These are phyloP conservation scores for Ciona savignyi DNA, from an alignment of 23 tunicate species.

Conservation along the genomic window DNA sequence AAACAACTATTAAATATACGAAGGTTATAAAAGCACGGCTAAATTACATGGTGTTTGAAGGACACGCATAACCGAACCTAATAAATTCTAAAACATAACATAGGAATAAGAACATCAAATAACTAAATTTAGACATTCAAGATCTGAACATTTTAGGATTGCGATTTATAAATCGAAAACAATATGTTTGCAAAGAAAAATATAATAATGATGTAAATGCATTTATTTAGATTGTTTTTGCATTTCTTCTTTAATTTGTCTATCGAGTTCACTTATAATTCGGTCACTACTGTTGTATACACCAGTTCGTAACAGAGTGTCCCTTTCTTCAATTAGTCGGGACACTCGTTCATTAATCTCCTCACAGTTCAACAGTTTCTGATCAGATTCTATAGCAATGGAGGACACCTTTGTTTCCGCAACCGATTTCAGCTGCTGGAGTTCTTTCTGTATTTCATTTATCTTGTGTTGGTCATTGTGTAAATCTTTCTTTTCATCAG, in stretches of 20 bases:
- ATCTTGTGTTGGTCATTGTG: constrained; percentile 50
- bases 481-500: constrained; percentile 72
- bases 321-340: constrained; percentile 89
- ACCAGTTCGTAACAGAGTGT: constrained; percentile 88
- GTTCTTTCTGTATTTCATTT: constrained; percentile 49
- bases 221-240: constrained; percentile 8
- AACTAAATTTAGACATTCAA: no score
- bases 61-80: no score
- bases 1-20: no score
- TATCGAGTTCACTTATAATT: constrained; percentile 85
- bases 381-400: constrained; percentile 38
- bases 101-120: no score
- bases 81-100: no score
- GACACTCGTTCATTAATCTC: constrained; percentile 78
- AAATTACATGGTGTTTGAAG: no score
- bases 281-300: constrained; percentile 86
- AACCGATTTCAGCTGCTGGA: constrained; percentile 17
- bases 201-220: no score
- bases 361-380: constrained; percentile 19
- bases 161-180: no score
- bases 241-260: constrained; percentile 94
- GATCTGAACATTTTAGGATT: no score
- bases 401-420: constrained; percentile 16
- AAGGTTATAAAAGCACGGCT: no score
- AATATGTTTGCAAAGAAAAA: no score